Conservation (phyloP, 1,140 invertebrate species). For the Diprion similis region DNA sequence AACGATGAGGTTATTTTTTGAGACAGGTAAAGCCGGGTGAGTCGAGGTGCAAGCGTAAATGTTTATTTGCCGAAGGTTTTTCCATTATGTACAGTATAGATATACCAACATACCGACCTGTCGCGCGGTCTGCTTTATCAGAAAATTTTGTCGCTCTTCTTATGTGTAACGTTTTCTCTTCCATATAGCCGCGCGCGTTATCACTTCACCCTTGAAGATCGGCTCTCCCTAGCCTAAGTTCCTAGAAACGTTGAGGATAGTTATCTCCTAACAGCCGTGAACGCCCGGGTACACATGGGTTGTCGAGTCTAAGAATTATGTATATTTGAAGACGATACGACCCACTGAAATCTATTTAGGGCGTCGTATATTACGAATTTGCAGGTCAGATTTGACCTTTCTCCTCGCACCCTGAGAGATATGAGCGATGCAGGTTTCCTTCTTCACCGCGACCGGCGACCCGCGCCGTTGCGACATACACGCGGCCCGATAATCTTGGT, state of each 20-base stretch:
- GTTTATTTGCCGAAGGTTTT: conserved; percentile 6
- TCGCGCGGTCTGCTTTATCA: background rate
- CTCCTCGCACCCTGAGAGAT: background rate
- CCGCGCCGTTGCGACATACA: too few species aligned
- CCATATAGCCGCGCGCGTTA: conserved; percentile 29
- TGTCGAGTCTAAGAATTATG: conserved; percentile 46
- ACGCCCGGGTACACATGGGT: conserved; percentile 24
- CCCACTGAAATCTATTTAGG: conserved; percentile 28
- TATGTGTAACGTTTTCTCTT: background rate
- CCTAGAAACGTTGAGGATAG: conserved; percentile 35
- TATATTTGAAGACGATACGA: conserved; percentile 46
- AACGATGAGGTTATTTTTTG: too few species aligned
- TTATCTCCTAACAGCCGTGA: conserved; percentile 32
- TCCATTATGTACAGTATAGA: background rate
- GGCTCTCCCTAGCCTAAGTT: conserved; percentile 21
- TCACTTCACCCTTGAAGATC: conserved; percentile 28
- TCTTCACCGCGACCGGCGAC: too few species aligned
- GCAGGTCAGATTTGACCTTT: conserved; percentile 27
- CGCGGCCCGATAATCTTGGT: too few species aligned
- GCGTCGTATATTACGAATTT: conserved; percentile 24
- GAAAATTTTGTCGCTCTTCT: background rate
- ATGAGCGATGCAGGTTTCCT: too few species aligned
- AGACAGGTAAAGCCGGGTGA: too few species aligned
- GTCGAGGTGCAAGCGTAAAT: background rate
- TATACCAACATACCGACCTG: background rate